Evolutionary conservation across 2,888 invertebrate species (phyloP), one percentile per base, ranked within the genome.

Genomic region (Acanthoscelides obtectus): DNA sequence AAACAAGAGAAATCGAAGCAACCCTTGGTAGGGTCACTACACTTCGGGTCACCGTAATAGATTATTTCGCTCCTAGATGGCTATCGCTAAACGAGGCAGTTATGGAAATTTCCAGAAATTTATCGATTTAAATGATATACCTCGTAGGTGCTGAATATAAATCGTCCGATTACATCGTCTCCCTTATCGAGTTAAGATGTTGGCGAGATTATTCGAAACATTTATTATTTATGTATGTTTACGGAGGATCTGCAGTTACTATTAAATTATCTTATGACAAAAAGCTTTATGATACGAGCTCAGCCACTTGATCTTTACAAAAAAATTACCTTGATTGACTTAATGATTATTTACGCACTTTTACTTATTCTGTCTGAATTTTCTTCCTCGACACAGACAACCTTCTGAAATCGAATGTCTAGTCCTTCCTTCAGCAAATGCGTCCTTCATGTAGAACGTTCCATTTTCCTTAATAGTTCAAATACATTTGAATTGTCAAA

Each of bases 51-150:
- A 74, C 71, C 69, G 66, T 72, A 73, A 74, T 74, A 74, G 72
- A 74, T 72, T 64, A 66, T 64, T 70, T 68, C 71, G 69, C 64
- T 68, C 71, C 68, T 27, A 69, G 74, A 74, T 74, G 66, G 63
- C 71, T 71, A 73, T 72, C 70, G 5, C 69, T 22, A 21, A 20
- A 70, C 68, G 65, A 71, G 69, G 71, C 68, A 69, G 72, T 73
- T 73, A 74, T 74, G 74, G 73, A 74, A 74, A 74, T 74, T 72
- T 25, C 70, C 22, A 65, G 69, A 73, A 72, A 74, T 74, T 74
- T 74, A 74, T 74, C 73, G 72, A 74, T 74, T 72, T 72, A 73
- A 67, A 73, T 71, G 74, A 72, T 74, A 74, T 72, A 64, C 70
- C 69, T 68, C 70, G 69, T 70, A 66, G 67, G 45, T 70, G 67